Evolutionary conservation across 1,140 invertebrate species (phyloP), one percentile per base, ranked within the genome.

Genomic region (Neodiprion virginianus): DNA sequence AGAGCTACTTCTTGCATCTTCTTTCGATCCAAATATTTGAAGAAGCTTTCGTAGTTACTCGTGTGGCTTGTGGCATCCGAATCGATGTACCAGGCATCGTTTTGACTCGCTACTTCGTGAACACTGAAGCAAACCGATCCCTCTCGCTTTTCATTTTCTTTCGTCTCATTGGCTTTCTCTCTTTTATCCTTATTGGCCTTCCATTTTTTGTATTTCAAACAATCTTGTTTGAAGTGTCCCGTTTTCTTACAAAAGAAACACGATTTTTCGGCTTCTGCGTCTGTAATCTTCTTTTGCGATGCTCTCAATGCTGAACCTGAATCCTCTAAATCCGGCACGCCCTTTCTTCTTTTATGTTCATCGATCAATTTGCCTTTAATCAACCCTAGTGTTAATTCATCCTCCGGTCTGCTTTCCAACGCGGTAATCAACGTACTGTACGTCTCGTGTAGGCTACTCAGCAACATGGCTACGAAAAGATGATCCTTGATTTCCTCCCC

Each of bases 321-420:
- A 5, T 28, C 28, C 1, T 28, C 28, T 28, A 5, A 28, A 1
- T 28, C 28, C 49, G 14, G 48, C 14, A 48, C 40, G 28, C 28
- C 40, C 67, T 77, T 74, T 17, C 67, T 23, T 48, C 73, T 74
- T 48, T 28, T 74, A n/a, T 74, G 70, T 61, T 74, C 68, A 48
- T 74, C 73, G 28, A 74, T 74, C 14, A 69, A 17, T 67, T 17
- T 69, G 61, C 67, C 17, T 12, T 74, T 70, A 14, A 74, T 50
- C n/a, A 75, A 74, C 50, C 78, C 75, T 12, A 77, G 7, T 1
- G 78, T 80, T 5, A 80, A 53, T 10, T 80, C 79, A n/a, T 71
- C 21, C 71, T 76, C 74, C 1, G 40, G 12, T 71, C 74, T 61
- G 9, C 48, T 74, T 70, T 79, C 77, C 23, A 79, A 69, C 1